Conservation (phyloP, 1,140 invertebrate genomes). For the Ladona fulva region DNA sequence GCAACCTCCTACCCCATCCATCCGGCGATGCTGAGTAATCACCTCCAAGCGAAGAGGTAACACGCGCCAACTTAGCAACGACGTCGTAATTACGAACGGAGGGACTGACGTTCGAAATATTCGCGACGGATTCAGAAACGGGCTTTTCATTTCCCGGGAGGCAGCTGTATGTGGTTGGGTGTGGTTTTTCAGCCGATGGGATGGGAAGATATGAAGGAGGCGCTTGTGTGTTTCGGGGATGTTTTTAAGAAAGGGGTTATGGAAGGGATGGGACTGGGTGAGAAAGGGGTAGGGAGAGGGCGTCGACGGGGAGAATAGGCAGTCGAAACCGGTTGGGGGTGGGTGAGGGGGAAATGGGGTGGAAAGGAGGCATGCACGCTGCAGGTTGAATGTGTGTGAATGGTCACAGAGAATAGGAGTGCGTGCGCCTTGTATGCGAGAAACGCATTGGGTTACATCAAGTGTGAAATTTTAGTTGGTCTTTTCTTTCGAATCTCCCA, state of each 20-base stretch:
- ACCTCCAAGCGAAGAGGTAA: background rate
- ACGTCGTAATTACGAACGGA: background rate
- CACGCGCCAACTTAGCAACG: slow-evolving; percentile 2
- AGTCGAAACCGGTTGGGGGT: background rate
- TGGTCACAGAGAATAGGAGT: background rate
- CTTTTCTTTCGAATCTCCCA: background rate
- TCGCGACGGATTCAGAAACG: background rate
- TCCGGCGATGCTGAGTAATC: background rate
- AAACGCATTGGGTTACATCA: background rate
- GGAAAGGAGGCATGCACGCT: background rate
- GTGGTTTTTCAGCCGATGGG: no score
- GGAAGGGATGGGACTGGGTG: no score
- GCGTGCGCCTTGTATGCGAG: background rate
- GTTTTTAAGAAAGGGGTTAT: background rate
- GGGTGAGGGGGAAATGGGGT: background rate
- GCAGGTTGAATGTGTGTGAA: background rate
- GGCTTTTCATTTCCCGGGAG: background rate
- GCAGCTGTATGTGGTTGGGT: no score
- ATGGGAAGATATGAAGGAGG: no score
- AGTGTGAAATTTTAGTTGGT: background rate
- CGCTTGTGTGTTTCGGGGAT: background rate
- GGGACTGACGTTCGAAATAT: slow-evolving; percentile 3
- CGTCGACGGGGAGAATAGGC: background rate
- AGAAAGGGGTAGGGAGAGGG: background rate
- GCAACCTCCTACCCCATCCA: background rate